Evolutionary conservation across 1,140 invertebrate species (phyloP), one percentile per base, ranked within the genome.

Genomic region (Latrodectus geometricus): DNA sequence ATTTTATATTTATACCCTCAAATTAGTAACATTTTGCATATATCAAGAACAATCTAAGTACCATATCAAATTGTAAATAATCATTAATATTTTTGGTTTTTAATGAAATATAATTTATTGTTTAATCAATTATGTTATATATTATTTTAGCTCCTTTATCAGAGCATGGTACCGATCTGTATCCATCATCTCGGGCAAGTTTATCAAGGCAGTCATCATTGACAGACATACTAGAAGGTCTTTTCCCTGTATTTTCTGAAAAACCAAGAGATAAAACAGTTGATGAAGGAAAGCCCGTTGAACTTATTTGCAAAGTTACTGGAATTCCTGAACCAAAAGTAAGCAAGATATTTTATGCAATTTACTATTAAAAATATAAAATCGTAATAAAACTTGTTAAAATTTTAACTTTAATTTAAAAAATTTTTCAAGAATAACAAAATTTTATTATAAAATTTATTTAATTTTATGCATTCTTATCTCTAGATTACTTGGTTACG

Each of bases 211-310:
- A 97, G 92, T 97, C 96, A 14, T 97, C 96, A 0, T 91, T 97
- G 70, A 95, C 95, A 11, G 96, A 97, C 90, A 96, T 97, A 78
- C 91, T 97, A 70, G 96, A 98, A 92, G 96, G 96, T 66, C 96
- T 97, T 90, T 96, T 96, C 73, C 96, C 96, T 54, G 97, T 96
- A n/a, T 98, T 98, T 91, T 96, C 96, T 9, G 94, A 95, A 72
- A 95, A 96, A 90, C 96, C 96, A 0, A 95, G 96, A 90, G 94
- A 95, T 0, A 95, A 95, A 91, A 96, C 94, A 89, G 95, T 96
- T 0, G 93, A 96, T 88, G 95, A 97, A 92, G 94, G 94, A 48
- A 93, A 95, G 0, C 93, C 96, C 89, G 94, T 97, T 49, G 94
- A 95, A 73, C 90, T 97, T 21, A 96, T 97, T 91, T 96, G 95